Conservation (phyloP, 1,140 invertebrate genomes). For the Ceratosolen fusciceps region DNA sequence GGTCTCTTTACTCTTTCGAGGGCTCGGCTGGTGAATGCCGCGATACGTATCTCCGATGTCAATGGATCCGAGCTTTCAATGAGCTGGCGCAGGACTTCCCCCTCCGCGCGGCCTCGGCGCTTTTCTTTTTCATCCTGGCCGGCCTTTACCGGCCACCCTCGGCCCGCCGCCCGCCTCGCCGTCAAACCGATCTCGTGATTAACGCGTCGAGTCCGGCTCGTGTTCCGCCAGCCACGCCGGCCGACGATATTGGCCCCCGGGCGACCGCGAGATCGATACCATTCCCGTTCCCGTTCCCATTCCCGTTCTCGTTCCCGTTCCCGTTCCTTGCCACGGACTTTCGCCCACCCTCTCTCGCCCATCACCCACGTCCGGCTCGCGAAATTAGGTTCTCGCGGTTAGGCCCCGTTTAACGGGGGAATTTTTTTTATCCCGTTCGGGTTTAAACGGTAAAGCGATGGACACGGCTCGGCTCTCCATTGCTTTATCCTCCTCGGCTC, state of each 20-base stretch:
- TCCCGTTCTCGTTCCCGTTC: neutral
- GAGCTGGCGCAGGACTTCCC: neutral
- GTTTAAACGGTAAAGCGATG: too few relatives aligned
- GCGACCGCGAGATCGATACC: neutral
- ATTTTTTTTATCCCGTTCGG: neutral
- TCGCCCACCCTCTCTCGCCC: too few relatives aligned
- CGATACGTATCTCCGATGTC: conserved; percentile 12
- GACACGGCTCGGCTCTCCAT: too few relatives aligned
- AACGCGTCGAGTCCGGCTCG: neutral
- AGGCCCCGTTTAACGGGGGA: neutral
- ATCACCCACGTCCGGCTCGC: too few relatives aligned
- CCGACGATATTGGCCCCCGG: neutral
- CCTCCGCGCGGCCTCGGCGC: neutral
- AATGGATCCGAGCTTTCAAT: conserved; percentile 4
- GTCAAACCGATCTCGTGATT: conserved; percentile 11
- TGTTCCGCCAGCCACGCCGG: neutral
- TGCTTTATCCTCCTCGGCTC: too few relatives aligned
- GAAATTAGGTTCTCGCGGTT: neutral
- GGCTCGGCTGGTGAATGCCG: neutral
- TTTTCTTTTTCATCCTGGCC: neutral
- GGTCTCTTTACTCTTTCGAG: neutral
- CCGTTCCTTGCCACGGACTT: neutral
- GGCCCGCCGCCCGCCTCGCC: neutral
- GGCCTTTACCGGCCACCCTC: neutral
- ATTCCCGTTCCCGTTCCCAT: neutral